Base-by-base conservation (phyloP, 1,140 invertebrate species). In the Leucophenga varia region DNA sequence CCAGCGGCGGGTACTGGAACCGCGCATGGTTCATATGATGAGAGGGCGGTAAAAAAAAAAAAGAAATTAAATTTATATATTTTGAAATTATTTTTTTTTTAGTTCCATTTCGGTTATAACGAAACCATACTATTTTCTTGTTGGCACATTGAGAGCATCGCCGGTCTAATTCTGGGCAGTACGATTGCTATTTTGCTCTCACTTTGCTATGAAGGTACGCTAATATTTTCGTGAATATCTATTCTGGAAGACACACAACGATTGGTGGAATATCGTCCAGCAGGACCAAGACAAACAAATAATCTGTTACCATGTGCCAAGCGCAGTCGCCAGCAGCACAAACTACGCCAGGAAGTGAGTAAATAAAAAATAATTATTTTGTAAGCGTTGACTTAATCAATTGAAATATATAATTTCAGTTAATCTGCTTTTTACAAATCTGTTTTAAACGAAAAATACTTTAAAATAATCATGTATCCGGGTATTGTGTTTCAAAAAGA, bases 211-310 rank as follows among this genome's bases (percentile, higher is more conserved):
- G 92, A 95, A 76, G 90, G 89, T 16, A 79, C 94, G 0, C n/a
- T 94, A 95, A 76, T 92, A 90, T 76, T 92, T 89, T 64, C 82
- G 88, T 52, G 87, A 90, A 76, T 86, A 86, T 76, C 75, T 89
- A 13, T 84, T 89, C 59, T 89, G 87, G 86, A 86, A 84, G 75
- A 85, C 86, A 0, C 88, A 88, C 63, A 86, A 84, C 65, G 74
- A 80, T 22, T 51, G 81, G n/a, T n/a, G 46, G 77, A 83, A 61
- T 79, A 87, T 48, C 76, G 82, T 54, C 86, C 87, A 17, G 87
- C 85, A 9, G 43, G 43, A 1, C 79, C 85, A 45, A 85, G 86
- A 2, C 79, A 79, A 43, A 80, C 86, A 46, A 87, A 87, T 74
- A 34, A 45, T n/a, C 45, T 48, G 32, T 30, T 39, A 16, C 40